A percentile compares a stretch with the other conserved stretches of the same genome.
Evolutionary conservation across 2,888 invertebrate genomes (phyloP).

Genomic region (Melieria crassipennis): DNA sequence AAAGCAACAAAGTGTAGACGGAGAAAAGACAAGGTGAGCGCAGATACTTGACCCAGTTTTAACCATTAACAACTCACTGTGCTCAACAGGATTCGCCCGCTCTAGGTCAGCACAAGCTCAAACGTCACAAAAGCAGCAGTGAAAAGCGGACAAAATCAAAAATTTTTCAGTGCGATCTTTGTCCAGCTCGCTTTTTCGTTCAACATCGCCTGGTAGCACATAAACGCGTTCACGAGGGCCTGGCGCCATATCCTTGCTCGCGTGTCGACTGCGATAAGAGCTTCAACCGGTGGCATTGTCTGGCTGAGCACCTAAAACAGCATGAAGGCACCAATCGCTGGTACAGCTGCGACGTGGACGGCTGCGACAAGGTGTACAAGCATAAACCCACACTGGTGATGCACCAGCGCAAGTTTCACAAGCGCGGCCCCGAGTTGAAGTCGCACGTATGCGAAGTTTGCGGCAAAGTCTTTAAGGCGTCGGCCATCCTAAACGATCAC

Average conservation of each 20-base stretch:
- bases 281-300: conserved; percentile 48
- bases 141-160: background rate
- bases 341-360: conserved; percentile 47
- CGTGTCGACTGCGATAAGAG: conserved; percentile 48
- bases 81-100: background rate
- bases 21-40: background rate
- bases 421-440: conserved; percentile 50
- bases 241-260: conserved; percentile 51
- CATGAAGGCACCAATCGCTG: conserved; percentile 46
- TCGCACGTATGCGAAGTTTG: conserved; percentile 58
- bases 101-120: too few relatives aligned
- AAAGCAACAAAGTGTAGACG: background rate
- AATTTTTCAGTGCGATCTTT: conserved; percentile 47
- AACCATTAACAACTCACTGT: background rate
- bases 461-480: conserved; percentile 54
- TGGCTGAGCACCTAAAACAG: conserved; percentile 49
- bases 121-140: background rate
- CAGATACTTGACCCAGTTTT: background rate
- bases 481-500: conserved; percentile 54
- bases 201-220: conserved; percentile 50
- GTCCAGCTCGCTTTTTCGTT: conserved; percentile 46
- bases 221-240: conserved; percentile 51
- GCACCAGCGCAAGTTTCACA: conserved; percentile 52
- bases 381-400: conserved; percentile 52
- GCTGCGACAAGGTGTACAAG: conserved; percentile 53